A percentile compares a stretch with the other conserved stretches of the same genome.
Evolutionary conservation across 2,888 invertebrate genomes (phyloP).

Genomic region (Entomobrya proxima): DNA sequence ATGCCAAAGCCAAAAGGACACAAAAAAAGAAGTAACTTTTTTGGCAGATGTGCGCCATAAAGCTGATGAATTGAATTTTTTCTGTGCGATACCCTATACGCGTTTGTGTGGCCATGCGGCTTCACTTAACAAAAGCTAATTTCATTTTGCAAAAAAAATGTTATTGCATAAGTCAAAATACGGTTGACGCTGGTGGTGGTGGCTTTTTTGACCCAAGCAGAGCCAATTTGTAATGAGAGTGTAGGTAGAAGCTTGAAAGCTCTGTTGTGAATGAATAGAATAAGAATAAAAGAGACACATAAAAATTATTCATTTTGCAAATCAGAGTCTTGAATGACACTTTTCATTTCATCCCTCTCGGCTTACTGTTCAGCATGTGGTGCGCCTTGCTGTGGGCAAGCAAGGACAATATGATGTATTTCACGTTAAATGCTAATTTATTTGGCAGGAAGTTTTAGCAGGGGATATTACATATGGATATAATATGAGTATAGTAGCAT

Average conservation of each 20-base stretch:
- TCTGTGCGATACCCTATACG: not conserved
- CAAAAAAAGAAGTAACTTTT: not conserved
- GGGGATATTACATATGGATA: not conserved
- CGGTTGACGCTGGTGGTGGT: too few species aligned
- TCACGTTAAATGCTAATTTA: conserved; percentile 36
- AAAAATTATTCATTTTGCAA: too few species aligned
- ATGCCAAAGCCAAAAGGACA: not conserved
- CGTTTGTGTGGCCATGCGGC: conserved; percentile 35
- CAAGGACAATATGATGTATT: conserved; percentile 29
- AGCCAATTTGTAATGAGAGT: not conserved
- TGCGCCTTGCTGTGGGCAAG: not conserved
- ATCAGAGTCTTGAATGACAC: conserved; percentile 16
- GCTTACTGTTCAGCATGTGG: not conserved
- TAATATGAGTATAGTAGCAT: not conserved
- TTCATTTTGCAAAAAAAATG: too few species aligned
- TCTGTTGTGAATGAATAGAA: too few species aligned
- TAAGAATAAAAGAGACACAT: too few species aligned
- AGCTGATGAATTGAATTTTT: conserved; percentile 10
- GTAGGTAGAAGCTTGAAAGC: not conserved
- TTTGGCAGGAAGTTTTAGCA: conserved; percentile 26
- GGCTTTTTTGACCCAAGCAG: too few species aligned
- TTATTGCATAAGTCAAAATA: conserved; percentile 7
- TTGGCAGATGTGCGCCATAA: conserved; percentile 8
- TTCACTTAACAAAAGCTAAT: conserved; percentile 13
- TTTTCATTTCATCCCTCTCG: too few species aligned